Evolutionary conservation across 2,888 invertebrate genomes (phyloP), one percentile per base, ranked within the genome.

Genomic region (Clostera curtula): DNA sequence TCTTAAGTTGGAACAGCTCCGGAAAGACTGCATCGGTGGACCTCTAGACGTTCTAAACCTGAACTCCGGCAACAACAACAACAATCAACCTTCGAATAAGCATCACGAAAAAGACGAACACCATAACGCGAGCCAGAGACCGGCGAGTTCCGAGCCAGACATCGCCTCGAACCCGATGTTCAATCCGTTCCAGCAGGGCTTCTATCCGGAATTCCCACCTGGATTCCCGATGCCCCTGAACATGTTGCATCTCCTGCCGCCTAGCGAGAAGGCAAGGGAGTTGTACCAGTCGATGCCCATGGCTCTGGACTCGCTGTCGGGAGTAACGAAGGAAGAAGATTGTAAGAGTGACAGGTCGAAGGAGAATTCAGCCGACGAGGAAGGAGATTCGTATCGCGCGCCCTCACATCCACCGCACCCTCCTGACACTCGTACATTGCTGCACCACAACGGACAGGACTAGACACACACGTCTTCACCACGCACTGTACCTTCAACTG

Each of bases 1-100:
- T 60, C 84, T 95, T 33, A 95, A 95, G 59, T 82, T 95, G 37
- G 95, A 95, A 58, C 93, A 95, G 67, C 85, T 95, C 35, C 86
- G 95, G 54, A 95, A 93, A 76, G 95, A 95, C 72, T 95, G 94
- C 72, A 93, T 93, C 66, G 93, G 92, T 29, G 92, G 92, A 1
- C 92, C 92, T 5, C 90, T 92, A 8, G 93, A 93, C 64, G 87
- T 91, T 31, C 70, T 90, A 23, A 87, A 86, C 45, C 82, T 89
- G 58, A 88, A 87, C 46, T 83, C 88, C 15, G 86, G 86, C 34
- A 86, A 85, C 57, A 86, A 86, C 62, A 87, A 86, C 65, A 87
- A 87, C 67, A 86, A 85, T 56, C 79, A 80, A 47, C 79, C 83
- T 18, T 61, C 77, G 27, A 68, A 65, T 57, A 72, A 85, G 83